Conservation (phyloP, 2,113 vertebrate species). For the Platysteira castanea region DNA sequence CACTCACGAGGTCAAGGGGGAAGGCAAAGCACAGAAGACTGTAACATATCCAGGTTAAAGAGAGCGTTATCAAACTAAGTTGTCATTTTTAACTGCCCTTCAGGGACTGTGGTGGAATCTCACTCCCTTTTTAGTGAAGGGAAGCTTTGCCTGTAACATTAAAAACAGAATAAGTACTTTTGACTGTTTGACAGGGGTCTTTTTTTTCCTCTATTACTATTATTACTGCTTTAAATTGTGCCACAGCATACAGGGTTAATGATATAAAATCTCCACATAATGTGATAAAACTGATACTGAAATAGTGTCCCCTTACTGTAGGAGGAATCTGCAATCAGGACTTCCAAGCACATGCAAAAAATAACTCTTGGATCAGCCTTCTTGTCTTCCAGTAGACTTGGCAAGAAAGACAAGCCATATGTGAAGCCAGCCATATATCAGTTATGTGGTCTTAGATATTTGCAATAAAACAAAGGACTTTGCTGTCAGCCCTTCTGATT, state of each 20-base stretch:
- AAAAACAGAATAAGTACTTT: not conserved
- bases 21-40: not conserved
- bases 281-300: slow-evolving; percentile 37
- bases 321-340: slow-evolving; percentile 53
- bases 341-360: slow-evolving; percentile 60
- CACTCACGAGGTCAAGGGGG: not conserved
- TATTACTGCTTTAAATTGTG: not conserved
- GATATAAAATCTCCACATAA: not conserved
- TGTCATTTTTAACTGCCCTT: not conserved
- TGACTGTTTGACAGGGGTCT: not conserved
- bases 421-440: slow-evolving; percentile 61
- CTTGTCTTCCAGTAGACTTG: slow-evolving; percentile 64
- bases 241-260: not conserved
- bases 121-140: not conserved
- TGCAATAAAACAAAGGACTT: slow-evolving; percentile 57
- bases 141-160: not conserved
- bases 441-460: slow-evolving; percentile 61
- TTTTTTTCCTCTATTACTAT: not conserved
- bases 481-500: slow-evolving; percentile 40
- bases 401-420: slow-evolving; percentile 63
- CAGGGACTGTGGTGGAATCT: not conserved
- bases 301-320: slow-evolving; percentile 52
- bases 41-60: not conserved
- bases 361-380: slow-evolving; percentile 60
- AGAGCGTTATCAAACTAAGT: not conserved